Conservation (phyloP, 2,888 invertebrate genomes). For the Autographa pulchrina region DNA sequence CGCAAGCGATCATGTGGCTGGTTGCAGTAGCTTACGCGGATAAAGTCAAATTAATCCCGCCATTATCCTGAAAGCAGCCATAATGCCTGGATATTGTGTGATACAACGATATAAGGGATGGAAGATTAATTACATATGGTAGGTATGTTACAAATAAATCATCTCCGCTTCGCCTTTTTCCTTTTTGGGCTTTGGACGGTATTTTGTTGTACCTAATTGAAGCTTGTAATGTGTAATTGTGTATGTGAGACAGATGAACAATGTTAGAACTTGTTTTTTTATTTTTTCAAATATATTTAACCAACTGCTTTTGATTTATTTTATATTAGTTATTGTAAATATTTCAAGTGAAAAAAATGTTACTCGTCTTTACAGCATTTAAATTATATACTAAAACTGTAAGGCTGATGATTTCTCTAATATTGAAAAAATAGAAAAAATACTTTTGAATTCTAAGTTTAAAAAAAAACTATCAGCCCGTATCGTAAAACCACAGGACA, state of each 20-base stretch:
- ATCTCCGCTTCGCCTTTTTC: not conserved
- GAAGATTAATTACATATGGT: not conserved
- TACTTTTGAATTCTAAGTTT: too few species aligned
- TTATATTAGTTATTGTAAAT: too few species aligned
- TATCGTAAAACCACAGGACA: too few species aligned
- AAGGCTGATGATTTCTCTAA: too few species aligned
- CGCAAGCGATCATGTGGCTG: not conserved
- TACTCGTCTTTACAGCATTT: too few species aligned
- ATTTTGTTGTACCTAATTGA: not conserved
- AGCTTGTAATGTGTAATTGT: not conserved
- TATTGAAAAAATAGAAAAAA: too few species aligned
- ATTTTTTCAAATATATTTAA: too few species aligned
- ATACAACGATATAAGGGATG: constrained; percentile 5
- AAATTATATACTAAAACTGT: too few species aligned
- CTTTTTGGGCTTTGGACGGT: not conserved
- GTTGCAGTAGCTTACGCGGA: not conserved
- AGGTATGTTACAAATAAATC: not conserved
- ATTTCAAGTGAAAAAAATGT: too few species aligned
- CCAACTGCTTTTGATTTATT: too few species aligned
- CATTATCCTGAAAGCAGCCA: not conserved
- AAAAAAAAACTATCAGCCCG: too few species aligned
- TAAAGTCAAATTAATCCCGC: constrained; percentile 2
- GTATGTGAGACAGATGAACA: not conserved
- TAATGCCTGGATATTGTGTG: not conserved
- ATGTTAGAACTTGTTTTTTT: not conserved